Percentiles rank a stretch among this genome's conserved stretches.
Evolutionary conservation across 2,888 invertebrate genomes (phyloP).

Genomic region (Synanthedon andrenaeformis): DNA sequence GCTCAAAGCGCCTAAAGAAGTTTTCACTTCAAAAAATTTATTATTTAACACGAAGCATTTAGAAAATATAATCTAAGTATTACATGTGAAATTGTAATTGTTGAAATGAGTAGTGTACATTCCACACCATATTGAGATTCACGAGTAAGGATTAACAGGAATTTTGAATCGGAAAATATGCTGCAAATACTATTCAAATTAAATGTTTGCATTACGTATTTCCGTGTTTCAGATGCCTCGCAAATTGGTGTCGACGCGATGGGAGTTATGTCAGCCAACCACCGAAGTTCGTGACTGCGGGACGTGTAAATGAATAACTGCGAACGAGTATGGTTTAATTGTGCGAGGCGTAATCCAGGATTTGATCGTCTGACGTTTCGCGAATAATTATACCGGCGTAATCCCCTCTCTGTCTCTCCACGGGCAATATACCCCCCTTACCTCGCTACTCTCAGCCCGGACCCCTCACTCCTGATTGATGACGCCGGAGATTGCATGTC

Average conservation of each 20-base stretch:
- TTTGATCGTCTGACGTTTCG: constrained; percentile 25
- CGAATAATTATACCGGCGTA: constrained; percentile 31
- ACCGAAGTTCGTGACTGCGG: constrained; percentile 11
- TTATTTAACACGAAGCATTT: too few species aligned
- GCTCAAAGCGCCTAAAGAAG: too few species aligned
- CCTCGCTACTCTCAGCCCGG: constrained; percentile 10
- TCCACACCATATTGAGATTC: background rate
- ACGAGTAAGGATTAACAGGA: background rate
- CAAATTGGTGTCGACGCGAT: background rate
- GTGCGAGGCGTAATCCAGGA: constrained; percentile 15
- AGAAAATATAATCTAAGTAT: too few species aligned
- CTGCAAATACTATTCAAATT: background rate
- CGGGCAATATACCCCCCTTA: constrained; percentile 4
- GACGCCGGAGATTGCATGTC: constrained; percentile 64
- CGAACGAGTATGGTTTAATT: constrained; percentile 17
- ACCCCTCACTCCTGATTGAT: constrained; percentile 45
- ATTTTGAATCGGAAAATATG: background rate
- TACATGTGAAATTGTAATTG: too few species aligned
- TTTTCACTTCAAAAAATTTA: too few species aligned
- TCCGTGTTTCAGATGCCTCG: background rate
- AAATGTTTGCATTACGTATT: background rate
- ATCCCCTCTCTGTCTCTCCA: constrained; percentile 22
- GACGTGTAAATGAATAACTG: constrained; percentile 14
- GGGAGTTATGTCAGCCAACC: constrained; percentile 11
- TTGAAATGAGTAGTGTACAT: background rate